Percentiles rank a stretch among this genome's conserved stretches.
These are phyloP conservation scores for Philypnodon macrostomus DNA, from an alignment of 2,797 vertebrate species.

Conservation along the genomic window DNA sequence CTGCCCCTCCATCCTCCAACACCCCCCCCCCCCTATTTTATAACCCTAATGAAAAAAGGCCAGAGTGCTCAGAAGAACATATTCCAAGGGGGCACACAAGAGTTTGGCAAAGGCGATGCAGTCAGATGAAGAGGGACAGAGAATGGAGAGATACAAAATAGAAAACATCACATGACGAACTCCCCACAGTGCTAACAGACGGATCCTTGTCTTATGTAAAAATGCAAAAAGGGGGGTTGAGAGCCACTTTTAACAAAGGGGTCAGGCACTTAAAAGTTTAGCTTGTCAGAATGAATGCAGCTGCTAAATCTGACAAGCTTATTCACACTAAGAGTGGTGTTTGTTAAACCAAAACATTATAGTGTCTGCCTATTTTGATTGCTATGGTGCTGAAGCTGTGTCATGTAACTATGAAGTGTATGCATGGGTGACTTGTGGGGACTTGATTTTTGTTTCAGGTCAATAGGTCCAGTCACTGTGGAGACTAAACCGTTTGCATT, in stretches of 20 bases:
- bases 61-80: constrained; percentile 53
- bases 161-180: constrained; percentile 46
- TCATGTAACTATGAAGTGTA: too few species aligned
- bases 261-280: constrained; percentile 40
- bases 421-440: too few species aligned
- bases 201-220: constrained; percentile 51
- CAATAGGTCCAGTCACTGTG: too few species aligned
- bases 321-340: constrained; percentile 15
- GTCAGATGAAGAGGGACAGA: constrained; percentile 48
- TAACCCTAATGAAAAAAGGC: constrained; percentile 60
- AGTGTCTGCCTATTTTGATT: constrained; percentile 25
- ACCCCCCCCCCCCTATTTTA: constrained; percentile 47
- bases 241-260: constrained; percentile 52
- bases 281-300: constrained; percentile 37
- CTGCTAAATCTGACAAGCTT: neutral
- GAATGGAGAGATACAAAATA: constrained; percentile 24
- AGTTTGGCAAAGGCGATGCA: constrained; percentile 45
- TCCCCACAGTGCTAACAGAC: constrained; percentile 49
- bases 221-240: constrained; percentile 17
- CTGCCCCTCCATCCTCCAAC: constrained; percentile 23
- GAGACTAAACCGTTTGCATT: too few species aligned
- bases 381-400: constrained; percentile 26
- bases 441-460: too few species aligned
- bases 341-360: too few species aligned
- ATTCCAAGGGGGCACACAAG: constrained; percentile 51